Percentiles rank a stretch among this genome's conserved stretches.
Evolutionary conservation across 2,797 vertebrate genomes (phyloP).

Genomic region (Melanotaenia boesemani): DNA sequence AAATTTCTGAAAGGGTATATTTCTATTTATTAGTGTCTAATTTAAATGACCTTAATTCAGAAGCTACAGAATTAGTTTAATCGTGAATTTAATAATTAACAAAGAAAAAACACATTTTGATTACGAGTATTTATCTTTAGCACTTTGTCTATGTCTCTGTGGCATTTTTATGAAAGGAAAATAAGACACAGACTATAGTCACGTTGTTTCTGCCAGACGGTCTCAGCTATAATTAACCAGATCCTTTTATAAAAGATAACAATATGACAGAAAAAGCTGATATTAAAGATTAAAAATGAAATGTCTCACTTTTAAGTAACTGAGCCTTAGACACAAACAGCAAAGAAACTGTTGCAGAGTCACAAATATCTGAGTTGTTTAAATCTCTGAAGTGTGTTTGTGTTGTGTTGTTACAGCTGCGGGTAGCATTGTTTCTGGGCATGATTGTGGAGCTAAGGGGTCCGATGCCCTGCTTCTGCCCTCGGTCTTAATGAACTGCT

Average conservation of each 20-base stretch:
- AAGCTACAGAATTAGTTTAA: too few species aligned
- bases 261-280: too few species aligned
- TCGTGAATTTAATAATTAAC: too few species aligned
- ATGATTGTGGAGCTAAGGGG: slow-evolving; percentile 41
- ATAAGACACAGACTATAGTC: too few species aligned
- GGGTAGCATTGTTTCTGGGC: slow-evolving; percentile 29
- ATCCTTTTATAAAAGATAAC: not conserved
- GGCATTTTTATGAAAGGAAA: too few species aligned
- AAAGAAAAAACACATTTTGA: too few species aligned
- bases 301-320: too few species aligned
- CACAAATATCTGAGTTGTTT: slow-evolving; percentile 1
- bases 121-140: too few species aligned
- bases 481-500: slow-evolving; percentile 37
- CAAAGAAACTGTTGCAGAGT: too few species aligned
- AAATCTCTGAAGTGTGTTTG: not conserved
- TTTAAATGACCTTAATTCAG: not conserved
- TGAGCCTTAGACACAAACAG: too few species aligned
- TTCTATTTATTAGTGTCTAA: not conserved
- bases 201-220: not conserved
- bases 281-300: too few species aligned
- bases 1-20: not conserved
- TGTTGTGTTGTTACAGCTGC: slow-evolving; percentile 26
- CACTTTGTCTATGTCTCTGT: too few species aligned
- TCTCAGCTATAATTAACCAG: not conserved
- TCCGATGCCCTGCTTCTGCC: slow-evolving; percentile 47